Evolutionary conservation across 1,140 invertebrate genomes (phyloP).

Genomic region (Drosophila albomicans): DNA sequence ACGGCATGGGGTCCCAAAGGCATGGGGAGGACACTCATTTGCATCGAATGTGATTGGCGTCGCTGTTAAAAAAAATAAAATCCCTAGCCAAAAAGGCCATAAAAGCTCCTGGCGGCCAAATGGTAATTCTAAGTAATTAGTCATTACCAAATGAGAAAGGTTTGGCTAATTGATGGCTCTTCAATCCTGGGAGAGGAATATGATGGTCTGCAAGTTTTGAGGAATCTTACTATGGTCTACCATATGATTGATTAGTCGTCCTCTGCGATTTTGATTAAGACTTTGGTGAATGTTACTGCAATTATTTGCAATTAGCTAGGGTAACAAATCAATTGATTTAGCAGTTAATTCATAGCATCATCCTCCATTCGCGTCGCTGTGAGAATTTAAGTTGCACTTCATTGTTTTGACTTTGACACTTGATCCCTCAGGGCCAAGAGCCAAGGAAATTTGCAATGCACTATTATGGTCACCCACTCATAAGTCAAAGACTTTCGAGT

Average conservation of each 20-base stretch:
- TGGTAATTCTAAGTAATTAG: slow-evolving; percentile 68
- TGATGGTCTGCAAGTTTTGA: background rate
- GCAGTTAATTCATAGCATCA: background rate
- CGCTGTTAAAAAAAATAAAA: background rate
- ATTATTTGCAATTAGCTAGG: background rate
- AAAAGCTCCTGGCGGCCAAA: slow-evolving; percentile 37
- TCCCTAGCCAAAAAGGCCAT: slow-evolving; percentile 21
- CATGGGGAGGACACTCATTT: slow-evolving; percentile 18
- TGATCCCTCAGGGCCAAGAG: slow-evolving; percentile 45
- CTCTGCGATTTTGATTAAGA: background rate
- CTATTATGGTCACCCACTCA: slow-evolving; percentile 63
- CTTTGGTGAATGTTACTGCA: background rate
- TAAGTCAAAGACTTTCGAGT: background rate
- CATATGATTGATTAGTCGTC: slow-evolving; percentile 2
- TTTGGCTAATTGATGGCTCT: slow-evolving; percentile 19
- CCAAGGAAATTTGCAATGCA: slow-evolving; percentile 52
- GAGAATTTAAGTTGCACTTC: background rate
- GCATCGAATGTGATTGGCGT: slow-evolving; percentile 37
- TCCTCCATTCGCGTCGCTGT: background rate
- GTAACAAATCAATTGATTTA: slow-evolving; percentile 1
- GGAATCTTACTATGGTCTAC: background rate
- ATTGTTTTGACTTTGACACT: slow-evolving; percentile 25
- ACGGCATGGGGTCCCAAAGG: slow-evolving; percentile 57
- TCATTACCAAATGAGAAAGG: slow-evolving; percentile 50
- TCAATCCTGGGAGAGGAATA: background rate